phyloP scores from a whole-genome alignment of 2,113 vertebrate genomes.

The Ammodytes marinus region DNA sequence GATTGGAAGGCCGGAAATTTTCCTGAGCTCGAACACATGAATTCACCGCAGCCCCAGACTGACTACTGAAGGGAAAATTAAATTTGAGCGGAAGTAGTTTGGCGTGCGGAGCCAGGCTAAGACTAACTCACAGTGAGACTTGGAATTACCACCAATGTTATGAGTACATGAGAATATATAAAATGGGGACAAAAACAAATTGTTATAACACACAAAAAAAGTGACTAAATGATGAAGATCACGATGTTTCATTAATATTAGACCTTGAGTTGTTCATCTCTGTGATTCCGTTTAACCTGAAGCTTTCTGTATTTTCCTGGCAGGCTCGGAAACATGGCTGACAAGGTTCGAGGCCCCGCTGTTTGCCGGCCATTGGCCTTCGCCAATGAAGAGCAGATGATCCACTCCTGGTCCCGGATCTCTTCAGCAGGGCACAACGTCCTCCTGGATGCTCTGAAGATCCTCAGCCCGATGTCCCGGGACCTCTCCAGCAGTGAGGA shows the following conservation, averaged over 20 bases:
- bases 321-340: constrained; percentile 72
- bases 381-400: constrained; percentile 67
- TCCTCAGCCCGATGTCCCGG: constrained; percentile 73
- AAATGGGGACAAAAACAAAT: background rate
- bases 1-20: too few species aligned
- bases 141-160: background rate
- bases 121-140: background rate
- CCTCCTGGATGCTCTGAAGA: constrained; percentile 77
- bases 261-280: background rate
- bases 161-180: too few species aligned
- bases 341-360: constrained; percentile 41
- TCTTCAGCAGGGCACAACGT: constrained; percentile 72
- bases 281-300: constrained; percentile 4
- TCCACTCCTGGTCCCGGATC: constrained; percentile 80
- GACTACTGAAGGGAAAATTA: too few species aligned
- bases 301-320: constrained; percentile 26
- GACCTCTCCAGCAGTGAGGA: constrained; percentile 70
- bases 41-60: too few species aligned
- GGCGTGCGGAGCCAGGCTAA: too few species aligned
- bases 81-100: too few species aligned
- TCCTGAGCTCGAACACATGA: too few species aligned
- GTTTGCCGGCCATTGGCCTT: constrained; percentile 66
- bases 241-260: background rate
- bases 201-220: background rate
- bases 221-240: background rate